phyloP scores from a whole-genome alignment of 2,113 vertebrate genomes.

The Carettochelys insculpta region DNA sequence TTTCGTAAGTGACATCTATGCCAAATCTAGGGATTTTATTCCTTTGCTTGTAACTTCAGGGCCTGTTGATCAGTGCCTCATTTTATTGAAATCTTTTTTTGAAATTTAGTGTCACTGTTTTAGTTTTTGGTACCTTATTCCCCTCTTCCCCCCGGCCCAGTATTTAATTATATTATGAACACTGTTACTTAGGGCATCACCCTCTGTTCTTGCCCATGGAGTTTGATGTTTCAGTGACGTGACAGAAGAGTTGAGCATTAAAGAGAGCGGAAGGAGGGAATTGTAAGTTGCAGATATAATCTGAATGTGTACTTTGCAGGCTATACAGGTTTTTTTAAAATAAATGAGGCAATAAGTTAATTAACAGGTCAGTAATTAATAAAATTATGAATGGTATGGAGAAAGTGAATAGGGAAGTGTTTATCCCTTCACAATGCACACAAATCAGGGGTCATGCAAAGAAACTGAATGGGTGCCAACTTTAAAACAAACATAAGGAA shows the following conservation, averaged over 20 bases:
- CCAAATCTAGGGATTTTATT: neutral
- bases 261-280: neutral
- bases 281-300: neutral
- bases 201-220: neutral
- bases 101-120: accelerated
- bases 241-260: neutral
- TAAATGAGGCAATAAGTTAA: neutral
- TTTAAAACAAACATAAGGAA: no score
- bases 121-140: accelerated
- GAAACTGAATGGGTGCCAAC: no score
- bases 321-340: neutral
- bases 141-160: neutral
- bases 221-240: neutral
- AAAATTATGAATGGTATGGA: neutral
- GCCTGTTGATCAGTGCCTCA: neutral
- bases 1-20: neutral
- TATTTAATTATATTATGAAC: neutral
- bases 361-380: neutral
- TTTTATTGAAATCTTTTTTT: neutral
- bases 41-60: neutral
- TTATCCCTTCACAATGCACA: neutral
- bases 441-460: neutral
- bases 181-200: neutral
- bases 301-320: neutral
- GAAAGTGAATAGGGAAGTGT: neutral